A percentile compares a stretch with the other conserved stretches of the same genome.
Evolutionary conservation across 92 coral and sea anemone species (phyloP).

Genomic region (Heliopora coerulea): DNA sequence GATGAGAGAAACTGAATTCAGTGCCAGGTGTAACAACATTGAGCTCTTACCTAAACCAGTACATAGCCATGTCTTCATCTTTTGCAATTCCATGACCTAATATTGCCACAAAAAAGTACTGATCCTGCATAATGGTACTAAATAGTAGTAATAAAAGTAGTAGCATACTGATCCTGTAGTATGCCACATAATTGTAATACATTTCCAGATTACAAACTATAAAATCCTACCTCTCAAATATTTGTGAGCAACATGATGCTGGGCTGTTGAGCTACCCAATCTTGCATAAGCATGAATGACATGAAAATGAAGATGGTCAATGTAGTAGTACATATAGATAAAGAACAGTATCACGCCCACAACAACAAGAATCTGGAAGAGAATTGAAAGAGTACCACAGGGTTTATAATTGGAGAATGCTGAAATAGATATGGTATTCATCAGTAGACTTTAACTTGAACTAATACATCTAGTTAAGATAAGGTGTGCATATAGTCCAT

Average conservation of each 20-base stretch:
- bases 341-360: conserved; percentile 85
- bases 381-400: not conserved
- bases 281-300: conserved; percentile 92
- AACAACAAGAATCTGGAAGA: conserved; percentile 78
- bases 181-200: not conserved
- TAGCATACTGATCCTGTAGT: not conserved
- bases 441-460: too few relatives aligned
- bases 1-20: too few relatives aligned
- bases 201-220: not conserved
- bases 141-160: too few relatives aligned
- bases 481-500: too few relatives aligned
- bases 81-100: conserved; percentile 79
- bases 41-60: conserved; percentile 98
- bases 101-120: conserved; percentile 8
- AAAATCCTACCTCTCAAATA: conserved; percentile 85
- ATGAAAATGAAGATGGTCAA: conserved; percentile 95
- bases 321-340: conserved; percentile 88
- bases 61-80: conserved; percentile 87
- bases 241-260: conserved; percentile 95
- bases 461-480: too few relatives aligned
- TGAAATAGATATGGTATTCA: too few relatives aligned
- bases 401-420: too few relatives aligned
- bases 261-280: conserved; percentile 90
- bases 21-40: too few relatives aligned
- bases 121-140: too few relatives aligned